Evolutionary conservation across 2,888 invertebrate genomes (phyloP).

Genomic region (Acanthosepion lycidas): DNA sequence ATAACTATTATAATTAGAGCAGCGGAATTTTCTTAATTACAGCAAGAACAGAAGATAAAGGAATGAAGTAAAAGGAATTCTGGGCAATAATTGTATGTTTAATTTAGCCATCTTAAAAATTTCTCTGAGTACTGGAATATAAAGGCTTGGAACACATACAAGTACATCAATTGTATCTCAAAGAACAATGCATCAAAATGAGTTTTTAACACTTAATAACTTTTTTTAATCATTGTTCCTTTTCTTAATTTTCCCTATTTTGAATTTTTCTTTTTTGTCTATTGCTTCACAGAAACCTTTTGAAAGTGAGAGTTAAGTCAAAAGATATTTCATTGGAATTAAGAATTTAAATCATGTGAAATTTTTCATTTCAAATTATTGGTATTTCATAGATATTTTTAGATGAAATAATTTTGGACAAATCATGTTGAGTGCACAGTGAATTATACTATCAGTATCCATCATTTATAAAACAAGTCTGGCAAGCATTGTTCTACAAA

Average conservation of each 20-base stretch:
- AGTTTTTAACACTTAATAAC: not conserved
- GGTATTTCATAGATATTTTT: no score
- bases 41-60: not conserved
- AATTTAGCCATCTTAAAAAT: not conserved
- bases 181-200: not conserved
- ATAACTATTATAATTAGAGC: constrained; percentile 14
- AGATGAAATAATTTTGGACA: no score
- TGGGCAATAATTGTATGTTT: not conserved
- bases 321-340: no score
- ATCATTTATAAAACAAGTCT: no score
- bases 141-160: not conserved
- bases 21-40: not conserved
- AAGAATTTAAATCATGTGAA: no score
- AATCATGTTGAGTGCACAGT: no score
- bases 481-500: no score
- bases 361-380: no score
- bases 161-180: not conserved
- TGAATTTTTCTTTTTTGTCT: not conserved
- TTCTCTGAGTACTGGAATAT: not conserved
- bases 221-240: not conserved
- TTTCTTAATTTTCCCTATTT: not conserved
- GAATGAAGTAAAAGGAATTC: not conserved
- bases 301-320: not conserved
- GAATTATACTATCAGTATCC: no score
- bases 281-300: not conserved